Evolutionary conservation across 2,113 vertebrate genomes (phyloP).

Genomic region (Lontra canadensis): DNA sequence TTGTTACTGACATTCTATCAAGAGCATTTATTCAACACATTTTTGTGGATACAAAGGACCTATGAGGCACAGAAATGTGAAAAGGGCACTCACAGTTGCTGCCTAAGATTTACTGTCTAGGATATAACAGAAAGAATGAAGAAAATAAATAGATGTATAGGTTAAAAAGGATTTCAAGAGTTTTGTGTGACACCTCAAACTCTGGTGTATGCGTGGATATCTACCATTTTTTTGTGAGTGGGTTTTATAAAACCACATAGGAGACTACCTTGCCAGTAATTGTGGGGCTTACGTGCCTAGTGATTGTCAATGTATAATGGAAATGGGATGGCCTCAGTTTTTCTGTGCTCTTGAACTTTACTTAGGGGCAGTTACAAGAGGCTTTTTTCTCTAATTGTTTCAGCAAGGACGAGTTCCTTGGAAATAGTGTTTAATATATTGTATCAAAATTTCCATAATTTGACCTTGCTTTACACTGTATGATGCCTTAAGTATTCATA

Average conservation of each 20-base stretch:
- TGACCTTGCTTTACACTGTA: neutral
- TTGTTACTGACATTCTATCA: neutral
- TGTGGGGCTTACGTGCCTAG: neutral
- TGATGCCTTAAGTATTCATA: neutral
- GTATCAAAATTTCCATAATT: neutral
- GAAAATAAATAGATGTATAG: neutral
- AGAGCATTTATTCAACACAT: neutral
- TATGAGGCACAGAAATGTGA: neutral
- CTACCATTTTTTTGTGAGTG: neutral
- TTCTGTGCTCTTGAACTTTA: slow-evolving; percentile 31
- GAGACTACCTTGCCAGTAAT: neutral
- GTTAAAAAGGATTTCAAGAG: neutral
- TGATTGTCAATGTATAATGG: neutral
- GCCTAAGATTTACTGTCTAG: neutral
- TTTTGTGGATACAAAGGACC: neutral
- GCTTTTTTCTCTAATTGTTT: slow-evolving; percentile 41
- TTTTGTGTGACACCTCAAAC: neutral
- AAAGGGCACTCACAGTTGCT: neutral
- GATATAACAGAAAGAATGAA: neutral
- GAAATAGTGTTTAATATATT: slow-evolving; percentile 29
- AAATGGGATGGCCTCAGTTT: neutral
- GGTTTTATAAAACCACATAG: neutral
- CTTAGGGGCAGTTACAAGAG: neutral
- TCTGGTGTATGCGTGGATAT: neutral
- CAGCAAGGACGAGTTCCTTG: slow-evolving; percentile 35